Base-by-base conservation (phyloP, 2,113 vertebrate species). In the Atherinomorus stipes region DNA sequence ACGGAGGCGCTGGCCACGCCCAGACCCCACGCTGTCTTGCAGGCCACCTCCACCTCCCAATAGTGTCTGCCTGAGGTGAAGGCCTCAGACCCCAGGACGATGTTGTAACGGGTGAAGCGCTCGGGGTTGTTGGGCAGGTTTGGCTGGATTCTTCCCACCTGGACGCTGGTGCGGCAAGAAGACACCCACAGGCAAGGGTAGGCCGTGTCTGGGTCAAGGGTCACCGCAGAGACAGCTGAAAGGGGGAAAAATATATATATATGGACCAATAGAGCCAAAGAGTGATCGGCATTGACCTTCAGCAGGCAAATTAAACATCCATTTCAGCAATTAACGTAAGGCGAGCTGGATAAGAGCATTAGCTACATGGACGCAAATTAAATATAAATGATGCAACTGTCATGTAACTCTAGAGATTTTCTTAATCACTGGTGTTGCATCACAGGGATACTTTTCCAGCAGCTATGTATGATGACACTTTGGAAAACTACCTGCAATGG, bases 11-110 rank as follows among this genome's bases (percentile, higher is more conserved):
- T 76, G 0, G 94, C 95, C 81, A 96, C 94, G 0, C 95, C 95
- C 23, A 96, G 89, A 57, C 95, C 96, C 96, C 95, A 96, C 11
- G 95, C 95, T 2, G 94, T 95, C 78, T 96, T 96, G 53, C 64
- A 73, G 53, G 93, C 95, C 72, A 96, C 95, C 76, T 94, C 93
- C 72, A 96, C 95, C 89, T 96, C 95, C 95, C 95, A 95, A 89
- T 96, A 96, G 90, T 95, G 95, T 23, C 4, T 85, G 58, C 95
- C 95, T 0, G 83, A 82, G 59, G 81, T 44, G 1, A 95, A 95
- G 37, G 84, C 84, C 44, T 93, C 89, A 0, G 84, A 86, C 58
- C 91, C 88, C 74, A 96, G 90, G 37, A 96, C 93, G 0, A 96
- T 96, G 88, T 96, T 95, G 2, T 96, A 95, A 86, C 89, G 94